Evolutionary conservation across 2,888 invertebrate genomes (phyloP), one percentile per base, ranked within the genome.

Genomic region (Xestia rhomboidea): DNA sequence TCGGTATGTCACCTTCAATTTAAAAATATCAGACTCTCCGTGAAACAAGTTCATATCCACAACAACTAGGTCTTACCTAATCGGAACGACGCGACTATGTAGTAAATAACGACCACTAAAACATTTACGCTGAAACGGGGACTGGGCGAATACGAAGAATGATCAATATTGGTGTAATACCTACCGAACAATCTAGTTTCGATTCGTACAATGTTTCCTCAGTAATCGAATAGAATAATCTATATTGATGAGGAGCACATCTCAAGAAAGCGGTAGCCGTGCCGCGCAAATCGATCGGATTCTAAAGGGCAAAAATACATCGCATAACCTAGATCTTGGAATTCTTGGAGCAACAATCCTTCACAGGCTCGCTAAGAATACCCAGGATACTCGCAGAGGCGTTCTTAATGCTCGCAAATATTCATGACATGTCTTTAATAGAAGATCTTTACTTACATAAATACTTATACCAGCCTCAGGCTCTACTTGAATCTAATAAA

Each of bases 1-100:
- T 62, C 44, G 15, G 82, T 69, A 74, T 73, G 70, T 81, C 75
- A 74, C 77, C 85, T 87, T 85, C 84, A 63, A 71, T 68, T 76
- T 68, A 75, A 69, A 85, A 81, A 77, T 84, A 81, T 67, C 63
- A 74, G 41, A 69, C 27, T 68, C 34, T 71, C 27, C 27, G 66
- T 60, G 30, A 46, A 75, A 83, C n/a, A 74, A 64, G 24, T 69
- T 70, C 24, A 46, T 57, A 72, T 70, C 49, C 44, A 67, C 69
- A 51, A 72, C 51, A 71, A 18, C 46, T 70, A 68, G 62, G 62
- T 71, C 24, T 82, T 83, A 85, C 83, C 78, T 71, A 74, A 77
- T 76, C 70, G 63, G 66, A 72, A 81, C 69, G 24, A 68, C 54
- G 41, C 46, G 46, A 68, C 46, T 34, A 44, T n/a, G n/a, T 44